Evolutionary conservation across 1,140 invertebrate genomes (phyloP).

Genomic region (Mercenaria mercenaria): DNA sequence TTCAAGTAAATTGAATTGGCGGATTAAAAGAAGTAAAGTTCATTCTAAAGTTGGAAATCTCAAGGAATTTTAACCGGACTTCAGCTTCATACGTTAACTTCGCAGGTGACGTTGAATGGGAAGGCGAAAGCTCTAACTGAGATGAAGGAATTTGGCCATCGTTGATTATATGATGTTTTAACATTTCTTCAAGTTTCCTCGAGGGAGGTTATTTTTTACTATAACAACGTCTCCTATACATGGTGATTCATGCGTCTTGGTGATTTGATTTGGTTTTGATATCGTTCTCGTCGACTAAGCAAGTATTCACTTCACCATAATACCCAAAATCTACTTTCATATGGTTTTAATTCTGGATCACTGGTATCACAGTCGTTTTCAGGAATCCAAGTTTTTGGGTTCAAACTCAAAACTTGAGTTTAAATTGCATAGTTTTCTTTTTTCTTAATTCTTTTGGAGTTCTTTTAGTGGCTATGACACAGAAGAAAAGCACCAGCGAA

Average conservation of each 20-base stretch:
- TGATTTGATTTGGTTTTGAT: neutral
- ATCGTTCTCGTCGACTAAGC: constrained; percentile 1
- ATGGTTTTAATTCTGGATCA: neutral
- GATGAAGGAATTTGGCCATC: too few relatives aligned
- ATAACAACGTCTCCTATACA: too few relatives aligned
- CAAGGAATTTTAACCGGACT: too few relatives aligned
- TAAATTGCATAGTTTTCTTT: constrained; percentile 8
- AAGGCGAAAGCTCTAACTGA: too few relatives aligned
- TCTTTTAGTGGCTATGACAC: neutral
- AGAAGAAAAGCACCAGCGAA: neutral
- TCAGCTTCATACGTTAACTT: too few relatives aligned
- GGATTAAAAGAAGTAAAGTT: too few relatives aligned
- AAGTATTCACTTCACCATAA: neutral
- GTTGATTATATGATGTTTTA: too few relatives aligned
- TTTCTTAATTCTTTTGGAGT: neutral
- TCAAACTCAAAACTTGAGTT: neutral
- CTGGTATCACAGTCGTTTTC: neutral
- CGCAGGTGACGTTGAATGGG: too few relatives aligned
- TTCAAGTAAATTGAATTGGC: too few relatives aligned
- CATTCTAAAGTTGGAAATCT: too few relatives aligned
- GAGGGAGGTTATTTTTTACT: too few relatives aligned
- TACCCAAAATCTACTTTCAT: neutral
- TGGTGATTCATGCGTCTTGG: neutral
- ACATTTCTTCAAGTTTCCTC: too few relatives aligned
- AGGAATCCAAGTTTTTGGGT: neutral